Evolutionary conservation across 2,888 invertebrate genomes (phyloP).

Genomic region (Drosophila paramelanica): DNA sequence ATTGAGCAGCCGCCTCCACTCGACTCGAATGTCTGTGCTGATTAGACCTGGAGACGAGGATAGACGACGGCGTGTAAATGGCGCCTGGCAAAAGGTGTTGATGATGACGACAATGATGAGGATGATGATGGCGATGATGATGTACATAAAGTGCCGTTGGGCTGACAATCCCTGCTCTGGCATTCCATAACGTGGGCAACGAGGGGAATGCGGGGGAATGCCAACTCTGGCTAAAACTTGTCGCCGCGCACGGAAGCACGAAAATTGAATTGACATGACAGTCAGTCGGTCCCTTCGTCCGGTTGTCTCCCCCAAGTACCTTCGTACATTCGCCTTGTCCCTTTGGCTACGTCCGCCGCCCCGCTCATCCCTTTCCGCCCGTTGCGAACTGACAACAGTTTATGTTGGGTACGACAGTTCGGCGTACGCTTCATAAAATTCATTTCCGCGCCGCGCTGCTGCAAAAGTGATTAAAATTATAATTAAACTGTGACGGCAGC

Average conservation of each 20-base stretch:
- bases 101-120: conserved; percentile 74
- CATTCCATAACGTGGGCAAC: conserved; percentile 28
- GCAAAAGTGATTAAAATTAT: conserved; percentile 80
- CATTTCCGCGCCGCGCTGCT: conserved; percentile 76
- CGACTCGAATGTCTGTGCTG: conserved; percentile 57
- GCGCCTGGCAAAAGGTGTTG: conserved; percentile 80
- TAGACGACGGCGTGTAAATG: conserved; percentile 81
- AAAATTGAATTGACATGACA: conserved; percentile 81
- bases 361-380: background rate
- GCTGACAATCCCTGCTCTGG: conserved; percentile 62
- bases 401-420: conserved; percentile 80
- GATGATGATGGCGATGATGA: conserved; percentile 74
- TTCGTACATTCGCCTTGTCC: conserved; percentile 6
- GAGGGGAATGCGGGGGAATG: background rate
- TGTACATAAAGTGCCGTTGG: conserved; percentile 77
- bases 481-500: conserved; percentile 77
- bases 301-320: conserved; percentile 4
- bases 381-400: conserved; percentile 72
- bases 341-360: conserved; percentile 3
- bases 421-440: conserved; percentile 80
- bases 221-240: conserved; percentile 72
- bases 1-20: conserved; percentile 24
- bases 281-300: conserved; percentile 54
- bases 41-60: conserved; percentile 77
- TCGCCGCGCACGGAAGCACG: conserved; percentile 81